Conservation (phyloP, 30 jellyfish, hydroid and myxozoan species). For the Hydra vulgaris region DNA sequence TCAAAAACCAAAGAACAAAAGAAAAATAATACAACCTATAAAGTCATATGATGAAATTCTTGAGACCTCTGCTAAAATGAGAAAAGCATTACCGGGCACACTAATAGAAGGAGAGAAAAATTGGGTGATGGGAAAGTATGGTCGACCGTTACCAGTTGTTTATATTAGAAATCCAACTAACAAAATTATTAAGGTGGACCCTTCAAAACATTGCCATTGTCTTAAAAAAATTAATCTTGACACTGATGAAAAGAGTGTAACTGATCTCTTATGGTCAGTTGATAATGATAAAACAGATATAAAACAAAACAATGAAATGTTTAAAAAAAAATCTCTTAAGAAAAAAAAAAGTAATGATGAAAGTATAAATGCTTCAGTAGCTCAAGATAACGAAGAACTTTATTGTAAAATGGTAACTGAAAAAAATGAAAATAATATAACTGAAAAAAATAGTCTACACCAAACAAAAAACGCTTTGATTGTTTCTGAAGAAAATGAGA, state of each 20-base stretch:
- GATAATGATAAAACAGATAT: neutral
- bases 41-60: constrained; percentile 37
- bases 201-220: constrained; percentile 91
- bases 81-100: constrained; percentile 63
- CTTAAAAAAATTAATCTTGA: constrained; percentile 34
- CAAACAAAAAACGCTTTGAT: too few relatives aligned
- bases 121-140: constrained; percentile 87
- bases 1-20: neutral
- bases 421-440: too few relatives aligned
- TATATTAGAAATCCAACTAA: constrained; percentile 23
- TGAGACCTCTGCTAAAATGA: constrained; percentile 29
- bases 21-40: constrained; percentile 6
- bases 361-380: neutral
- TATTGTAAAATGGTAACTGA: too few relatives aligned
- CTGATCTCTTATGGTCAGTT: constrained; percentile 34
- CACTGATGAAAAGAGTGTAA: constrained; percentile 2
- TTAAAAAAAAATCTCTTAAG: neutral
- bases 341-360: neutral
- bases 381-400: too few relatives aligned
- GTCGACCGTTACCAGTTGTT: constrained; percentile 76
- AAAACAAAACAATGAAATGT: neutral
- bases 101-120: constrained; percentile 53
- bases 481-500: too few relatives aligned
- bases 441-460: too few relatives aligned
- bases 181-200: constrained; percentile 43